Conservation (phyloP, 1,140 invertebrate species). For the Drosophila takahashii region DNA sequence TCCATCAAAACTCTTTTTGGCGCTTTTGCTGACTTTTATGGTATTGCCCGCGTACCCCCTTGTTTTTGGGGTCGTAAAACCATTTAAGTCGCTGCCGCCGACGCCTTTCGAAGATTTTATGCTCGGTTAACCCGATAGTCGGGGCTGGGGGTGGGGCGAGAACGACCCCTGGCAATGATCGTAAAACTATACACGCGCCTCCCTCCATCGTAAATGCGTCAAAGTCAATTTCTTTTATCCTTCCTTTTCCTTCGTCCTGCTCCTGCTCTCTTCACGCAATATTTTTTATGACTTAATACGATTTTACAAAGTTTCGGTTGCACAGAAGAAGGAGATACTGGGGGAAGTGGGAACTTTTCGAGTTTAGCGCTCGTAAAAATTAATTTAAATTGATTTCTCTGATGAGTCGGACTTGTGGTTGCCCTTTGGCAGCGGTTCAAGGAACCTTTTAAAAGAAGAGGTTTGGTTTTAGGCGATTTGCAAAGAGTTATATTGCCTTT, state of each 20-base stretch:
- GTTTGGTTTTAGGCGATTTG: not conserved
- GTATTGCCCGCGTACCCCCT: constrained; percentile 39
- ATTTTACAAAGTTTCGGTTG: constrained; percentile 45
- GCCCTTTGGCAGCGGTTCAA: constrained; percentile 18
- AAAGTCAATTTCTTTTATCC: constrained; percentile 70
- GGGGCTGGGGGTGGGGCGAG: not conserved
- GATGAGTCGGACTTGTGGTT: constrained; percentile 21
- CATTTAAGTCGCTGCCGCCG: constrained; percentile 70
- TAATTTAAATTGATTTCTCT: constrained; percentile 74
- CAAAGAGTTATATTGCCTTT: not conserved
- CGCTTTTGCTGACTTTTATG: constrained; percentile 71
- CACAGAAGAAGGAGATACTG: not conserved
- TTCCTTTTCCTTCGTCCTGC: constrained; percentile 25
- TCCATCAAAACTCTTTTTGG: constrained; percentile 76
- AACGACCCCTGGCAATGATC: constrained; percentile 36
- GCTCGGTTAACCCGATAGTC: constrained; percentile 72
- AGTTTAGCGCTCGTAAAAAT: constrained; percentile 63
- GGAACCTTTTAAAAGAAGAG: constrained; percentile 1
- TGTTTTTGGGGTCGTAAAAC: constrained; percentile 55
- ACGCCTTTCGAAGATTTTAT: constrained; percentile 76
- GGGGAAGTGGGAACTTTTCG: constrained; percentile 34
- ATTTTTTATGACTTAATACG: constrained; percentile 71
- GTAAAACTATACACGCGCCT: constrained; percentile 76
- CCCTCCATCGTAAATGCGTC: constrained; percentile 68
- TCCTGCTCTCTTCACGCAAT: constrained; percentile 13